phyloP scores from a whole-genome alignment of 35 echinoderm and acorn worm species.

The Lytechinus pictus region DNA sequence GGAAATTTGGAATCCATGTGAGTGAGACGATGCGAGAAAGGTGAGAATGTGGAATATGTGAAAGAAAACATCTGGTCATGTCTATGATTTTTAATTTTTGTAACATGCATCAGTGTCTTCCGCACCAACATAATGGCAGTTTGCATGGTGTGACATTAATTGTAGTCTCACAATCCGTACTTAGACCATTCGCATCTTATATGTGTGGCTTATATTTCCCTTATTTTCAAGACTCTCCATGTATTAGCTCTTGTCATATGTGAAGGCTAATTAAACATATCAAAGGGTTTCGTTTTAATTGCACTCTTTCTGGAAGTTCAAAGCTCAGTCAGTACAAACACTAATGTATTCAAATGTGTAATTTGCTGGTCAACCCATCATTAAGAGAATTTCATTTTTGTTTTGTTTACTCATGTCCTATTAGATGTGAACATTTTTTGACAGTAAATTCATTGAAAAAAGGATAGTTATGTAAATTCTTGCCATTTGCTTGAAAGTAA shows the following conservation, averaged over 20 bases:
- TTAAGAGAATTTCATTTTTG: too few species aligned
- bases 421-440: too few species aligned
- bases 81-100: slow-evolving; percentile 25
- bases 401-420: too few species aligned
- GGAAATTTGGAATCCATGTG: not conserved
- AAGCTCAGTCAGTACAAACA: not conserved
- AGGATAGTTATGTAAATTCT: too few species aligned
- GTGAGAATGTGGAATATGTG: not conserved
- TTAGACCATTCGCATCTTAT: slow-evolving; percentile 51
- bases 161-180: slow-evolving; percentile 37
- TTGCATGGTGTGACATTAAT: slow-evolving; percentile 49
- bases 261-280: not conserved
- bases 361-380: not conserved
- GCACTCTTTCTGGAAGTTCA: not conserved
- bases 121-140: slow-evolving; percentile 38
- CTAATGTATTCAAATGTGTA: not conserved
- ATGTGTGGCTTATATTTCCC: slow-evolving; percentile 36
- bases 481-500: too few species aligned
- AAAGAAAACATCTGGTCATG: not conserved
- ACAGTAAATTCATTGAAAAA: too few species aligned
- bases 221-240: not conserved
- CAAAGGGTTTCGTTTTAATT: not conserved
- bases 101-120: not conserved
- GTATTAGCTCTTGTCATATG: not conserved
- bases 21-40: not conserved